A percentile compares a stretch with the other conserved stretches of the same genome.
Evolutionary conservation across 1,140 invertebrate species (phyloP).

Genomic region (Grapholita molesta): DNA sequence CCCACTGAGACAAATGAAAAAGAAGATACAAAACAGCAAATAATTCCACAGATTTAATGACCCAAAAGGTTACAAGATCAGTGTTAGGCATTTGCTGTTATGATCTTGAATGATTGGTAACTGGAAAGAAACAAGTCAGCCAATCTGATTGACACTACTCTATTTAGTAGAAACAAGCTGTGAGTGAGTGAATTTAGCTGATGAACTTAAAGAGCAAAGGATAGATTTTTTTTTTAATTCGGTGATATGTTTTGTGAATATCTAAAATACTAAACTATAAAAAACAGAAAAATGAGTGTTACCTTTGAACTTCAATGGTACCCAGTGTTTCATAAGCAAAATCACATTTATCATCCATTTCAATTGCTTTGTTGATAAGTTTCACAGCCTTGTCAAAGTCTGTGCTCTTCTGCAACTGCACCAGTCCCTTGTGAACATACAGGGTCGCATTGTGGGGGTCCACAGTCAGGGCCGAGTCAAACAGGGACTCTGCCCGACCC

Average conservation of each 20-base stretch:
- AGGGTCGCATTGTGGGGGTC: slow-evolving; percentile 92
- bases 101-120: too few species aligned
- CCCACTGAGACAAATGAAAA: too few species aligned
- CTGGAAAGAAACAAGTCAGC: too few species aligned
- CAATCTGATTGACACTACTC: too few species aligned
- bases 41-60: too few species aligned
- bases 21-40: too few species aligned
- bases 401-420: slow-evolving; percentile 89
- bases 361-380: slow-evolving; percentile 89
- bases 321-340: slow-evolving; percentile 97
- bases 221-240: not conserved
- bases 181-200: too few species aligned
- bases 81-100: too few species aligned
- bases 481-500: slow-evolving; percentile 88
- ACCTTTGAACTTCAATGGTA: slow-evolving; percentile 96
- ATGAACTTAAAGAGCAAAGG: not conserved
- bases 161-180: too few species aligned
- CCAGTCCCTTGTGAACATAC: slow-evolving; percentile 91
- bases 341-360: slow-evolving; percentile 94
- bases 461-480: slow-evolving; percentile 88
- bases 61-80: too few species aligned
- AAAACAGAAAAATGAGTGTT: slow-evolving; percentile 43
- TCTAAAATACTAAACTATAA: not conserved
- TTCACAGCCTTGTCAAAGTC: slow-evolving; percentile 89
- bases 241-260: not conserved